Evolutionary conservation across 37 sponge, comb jelly and placozoan species (phyloP), one percentile per base, ranked within the genome.

Genomic region (Corticium candelabrum): DNA sequence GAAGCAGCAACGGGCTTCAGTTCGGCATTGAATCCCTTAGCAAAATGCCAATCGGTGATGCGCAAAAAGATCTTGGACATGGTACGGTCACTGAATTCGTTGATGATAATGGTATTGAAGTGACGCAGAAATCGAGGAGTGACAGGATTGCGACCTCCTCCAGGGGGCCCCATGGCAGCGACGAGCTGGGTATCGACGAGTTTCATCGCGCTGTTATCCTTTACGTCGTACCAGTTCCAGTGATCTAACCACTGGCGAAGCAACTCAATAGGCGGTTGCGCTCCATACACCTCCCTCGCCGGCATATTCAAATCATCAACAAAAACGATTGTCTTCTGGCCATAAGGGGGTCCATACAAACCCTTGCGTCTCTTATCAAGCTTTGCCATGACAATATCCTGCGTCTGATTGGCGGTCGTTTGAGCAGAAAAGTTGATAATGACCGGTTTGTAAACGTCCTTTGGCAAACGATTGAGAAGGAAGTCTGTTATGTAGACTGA

Each of bases 231-330:
- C 98, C 98, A 97, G 86, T 89, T 86, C 88, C 92, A 89, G 84
- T 97, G 94, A 69, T 97, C 98, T 69, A 91, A 40, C 94, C 91
- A 97, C 73, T 97, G 98, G 67, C 98, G 81, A 70, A 97, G 85
- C 5, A 97, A 81, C 82, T 97, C 98, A 78, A 96, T 90, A n/a
- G 97, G 97, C 40, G 97, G 97, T 76, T 96, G 97, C 11, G 97
- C 97, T 15, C 98, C 98, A 78, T 97, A 97, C 68, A 38, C 80
- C 79, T 97, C 98, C 74, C 89, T 68, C 40, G 91, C 74, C 7
- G 98, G 98, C 98, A 97, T 97, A 80, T 97, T 97, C 40, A 97
- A 78, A 77, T 97, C 98, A 86, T 97, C 98, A 31, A 97, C 98
- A 91, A 93, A 97, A 69, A 91, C 95, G 85, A 94, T 90, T 34